Evolutionary conservation across 2,113 vertebrate genomes (phyloP), one percentile per base, ranked within the genome.

Genomic region (Malurus alboscapulatus): DNA sequence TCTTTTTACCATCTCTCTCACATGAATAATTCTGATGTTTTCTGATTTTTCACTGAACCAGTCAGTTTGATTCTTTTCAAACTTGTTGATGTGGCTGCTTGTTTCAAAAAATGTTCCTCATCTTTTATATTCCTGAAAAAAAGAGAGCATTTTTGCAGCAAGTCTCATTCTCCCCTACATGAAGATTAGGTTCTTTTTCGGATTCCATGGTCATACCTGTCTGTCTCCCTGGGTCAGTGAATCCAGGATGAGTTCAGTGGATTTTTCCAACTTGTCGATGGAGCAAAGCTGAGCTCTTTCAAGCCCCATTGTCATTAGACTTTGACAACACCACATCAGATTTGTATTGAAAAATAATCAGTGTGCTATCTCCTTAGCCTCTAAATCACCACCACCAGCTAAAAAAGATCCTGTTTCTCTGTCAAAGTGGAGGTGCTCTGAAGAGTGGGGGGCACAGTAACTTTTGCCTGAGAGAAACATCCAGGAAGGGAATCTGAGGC

Each of bases 241-340:
- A 54, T 59, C 26, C 71, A 78, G 40, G 38, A 58, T 21, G 57
- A 57, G 34, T 68, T 55, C 24, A 51, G 55, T 42, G 30, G 17
- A 20, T 17, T 55, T 80, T 92, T 26, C 34, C 22, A 45, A 5
- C 14, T 6, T 66, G 32, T 38, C 0, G 0, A 10, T 14, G 42
- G 16, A 93, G 29, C 63, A 62, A 34, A 76, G 54, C 1, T 2
- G 50, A 73, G 18, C 16, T 54, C 36, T 90, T 62, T 79, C 27
- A 57, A 88, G 32, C 27, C 55, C 36, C 42, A 53, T 19, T 58
- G 34, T 73, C 59, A 14, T 47, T 61, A 67, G 34, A 53, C 30
- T 73, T 73, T 59, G 19, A 65, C 44, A 85, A 54, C 22, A 45
- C 17, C 27, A 40, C 3, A 2, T 38, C 50, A 44, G 1, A 1